Percentiles rank a stretch among this genome's conserved stretches.
phyloP scores from a whole-genome alignment of 2,797 vertebrate species.

The Limnodromus scolopaceus region DNA sequence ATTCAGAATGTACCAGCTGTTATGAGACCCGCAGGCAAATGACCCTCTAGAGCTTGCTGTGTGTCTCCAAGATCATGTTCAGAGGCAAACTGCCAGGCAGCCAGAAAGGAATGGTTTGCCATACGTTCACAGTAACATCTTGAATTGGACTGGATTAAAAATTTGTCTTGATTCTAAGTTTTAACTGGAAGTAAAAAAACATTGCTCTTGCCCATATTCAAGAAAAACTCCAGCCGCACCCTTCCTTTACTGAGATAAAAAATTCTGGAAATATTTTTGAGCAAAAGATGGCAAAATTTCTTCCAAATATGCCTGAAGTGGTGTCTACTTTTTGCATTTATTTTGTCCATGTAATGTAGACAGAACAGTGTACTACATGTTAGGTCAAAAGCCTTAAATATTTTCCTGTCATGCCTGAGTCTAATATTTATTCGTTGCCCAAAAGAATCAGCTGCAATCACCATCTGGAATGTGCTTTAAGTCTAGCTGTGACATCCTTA shows the following conservation, averaged over 20 bases:
- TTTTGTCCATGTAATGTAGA: neutral
- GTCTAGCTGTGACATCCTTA: neutral
- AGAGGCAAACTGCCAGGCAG: conserved; percentile 10
- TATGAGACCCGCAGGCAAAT: conserved; percentile 1
- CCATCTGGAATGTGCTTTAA: neutral
- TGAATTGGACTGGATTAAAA: neutral
- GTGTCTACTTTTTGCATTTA: neutral
- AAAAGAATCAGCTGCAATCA: neutral
- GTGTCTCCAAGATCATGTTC: neutral
- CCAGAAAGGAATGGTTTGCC: neutral
- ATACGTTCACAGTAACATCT: neutral
- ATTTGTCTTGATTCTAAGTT: neutral
- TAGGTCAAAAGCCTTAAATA: neutral
- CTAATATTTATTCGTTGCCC: neutral
- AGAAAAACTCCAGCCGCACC: neutral
- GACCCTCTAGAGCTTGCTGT: neutral
- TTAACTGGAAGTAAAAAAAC: neutral
- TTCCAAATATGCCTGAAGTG: neutral
- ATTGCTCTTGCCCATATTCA: neutral
- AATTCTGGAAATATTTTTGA: neutral
- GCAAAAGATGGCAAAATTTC: neutral
- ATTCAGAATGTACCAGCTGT: conserved; percentile 30
- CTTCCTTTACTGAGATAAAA: neutral
- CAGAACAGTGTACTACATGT: neutral
- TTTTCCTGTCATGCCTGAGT: neutral